These are phyloP conservation scores for Pentalonia nigronervosa DNA, from an alignment of 1,140 invertebrate genomes.

Conservation along the genomic window DNA sequence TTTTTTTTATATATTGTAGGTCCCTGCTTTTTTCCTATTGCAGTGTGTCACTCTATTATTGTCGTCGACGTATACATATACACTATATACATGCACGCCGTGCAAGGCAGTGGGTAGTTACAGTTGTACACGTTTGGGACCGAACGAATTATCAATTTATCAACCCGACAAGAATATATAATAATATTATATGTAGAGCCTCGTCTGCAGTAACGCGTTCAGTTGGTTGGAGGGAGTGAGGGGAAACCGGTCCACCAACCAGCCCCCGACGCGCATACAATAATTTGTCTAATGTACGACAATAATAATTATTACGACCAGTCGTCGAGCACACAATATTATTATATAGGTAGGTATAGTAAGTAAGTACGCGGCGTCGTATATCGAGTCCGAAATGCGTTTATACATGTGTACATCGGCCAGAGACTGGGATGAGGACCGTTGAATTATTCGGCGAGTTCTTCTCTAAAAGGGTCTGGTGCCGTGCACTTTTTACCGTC, in stretches of 20 bases:
- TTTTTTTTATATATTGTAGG: neutral
- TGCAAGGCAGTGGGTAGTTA: neutral
- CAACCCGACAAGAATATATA: neutral
- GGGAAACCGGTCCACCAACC: constrained; percentile 31
- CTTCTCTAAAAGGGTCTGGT: constrained; percentile 50
- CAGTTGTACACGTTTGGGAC: neutral
- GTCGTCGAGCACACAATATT: neutral
- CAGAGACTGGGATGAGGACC: neutral
- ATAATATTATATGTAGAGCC: neutral
- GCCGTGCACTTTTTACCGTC: constrained; percentile 3
- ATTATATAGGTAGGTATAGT: neutral
- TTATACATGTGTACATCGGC: neutral
- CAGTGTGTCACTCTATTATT: neutral
- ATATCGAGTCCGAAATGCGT: constrained; percentile 25
- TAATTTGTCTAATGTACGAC: constrained; percentile 52
- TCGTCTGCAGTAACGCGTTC: neutral
- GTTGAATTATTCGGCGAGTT: constrained; percentile 7
- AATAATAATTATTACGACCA: constrained; percentile 35
- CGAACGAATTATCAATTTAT: neutral
- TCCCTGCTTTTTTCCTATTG: neutral
- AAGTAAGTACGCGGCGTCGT: neutral
- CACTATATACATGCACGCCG: neutral
- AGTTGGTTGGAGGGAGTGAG: neutral
- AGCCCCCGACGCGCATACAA: neutral
- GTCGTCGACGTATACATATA: neutral